Conservation (phyloP, 2,888 invertebrate species). For the Cyrtodaria siliqua region DNA sequence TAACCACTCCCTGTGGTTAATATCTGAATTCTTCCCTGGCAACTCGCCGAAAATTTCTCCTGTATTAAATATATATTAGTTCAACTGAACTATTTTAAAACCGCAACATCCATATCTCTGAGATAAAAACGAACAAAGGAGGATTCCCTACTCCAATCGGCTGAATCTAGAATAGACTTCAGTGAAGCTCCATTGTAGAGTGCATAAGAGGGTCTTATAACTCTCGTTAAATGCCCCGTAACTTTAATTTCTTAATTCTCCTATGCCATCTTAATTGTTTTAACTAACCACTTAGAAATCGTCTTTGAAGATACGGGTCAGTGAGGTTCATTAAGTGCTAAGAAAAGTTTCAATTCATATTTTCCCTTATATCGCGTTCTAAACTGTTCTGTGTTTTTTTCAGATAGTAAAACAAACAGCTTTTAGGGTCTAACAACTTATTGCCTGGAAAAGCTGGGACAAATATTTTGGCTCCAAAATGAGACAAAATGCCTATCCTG, state of each 20-base stretch:
- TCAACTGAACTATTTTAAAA: neutral
- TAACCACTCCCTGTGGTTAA: neutral
- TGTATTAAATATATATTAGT: too few relatives aligned
- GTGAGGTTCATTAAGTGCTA: slow-evolving; percentile 15
- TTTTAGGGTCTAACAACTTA: slow-evolving; percentile 18
- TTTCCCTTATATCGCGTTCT: slow-evolving; percentile 2
- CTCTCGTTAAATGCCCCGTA: slow-evolving; percentile 17
- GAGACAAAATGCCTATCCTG: slow-evolving; percentile 16
- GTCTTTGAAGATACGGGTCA: slow-evolving; percentile 13
- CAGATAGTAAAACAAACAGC: slow-evolving; percentile 16
- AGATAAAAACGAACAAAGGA: slow-evolving; percentile 25
- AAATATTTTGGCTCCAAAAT: slow-evolving; percentile 9
- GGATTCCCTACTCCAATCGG: slow-evolving; percentile 20
- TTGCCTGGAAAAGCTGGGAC: slow-evolving; percentile 17
- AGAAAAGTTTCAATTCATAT: slow-evolving; percentile 11
- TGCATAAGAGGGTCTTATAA: neutral
- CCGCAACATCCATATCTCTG: neutral
- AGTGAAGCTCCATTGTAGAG: too few relatives aligned
- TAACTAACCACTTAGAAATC: slow-evolving; percentile 27
- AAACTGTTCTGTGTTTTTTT: slow-evolving; percentile 8
- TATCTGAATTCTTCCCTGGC: neutral
- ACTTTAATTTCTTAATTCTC: neutral
- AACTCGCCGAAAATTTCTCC: too few relatives aligned
- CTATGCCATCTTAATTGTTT: slow-evolving; percentile 11
- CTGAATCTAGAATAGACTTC: too few relatives aligned